phyloP scores from a whole-genome alignment of 2,797 vertebrate genomes.

The Echeneis naucrates region DNA sequence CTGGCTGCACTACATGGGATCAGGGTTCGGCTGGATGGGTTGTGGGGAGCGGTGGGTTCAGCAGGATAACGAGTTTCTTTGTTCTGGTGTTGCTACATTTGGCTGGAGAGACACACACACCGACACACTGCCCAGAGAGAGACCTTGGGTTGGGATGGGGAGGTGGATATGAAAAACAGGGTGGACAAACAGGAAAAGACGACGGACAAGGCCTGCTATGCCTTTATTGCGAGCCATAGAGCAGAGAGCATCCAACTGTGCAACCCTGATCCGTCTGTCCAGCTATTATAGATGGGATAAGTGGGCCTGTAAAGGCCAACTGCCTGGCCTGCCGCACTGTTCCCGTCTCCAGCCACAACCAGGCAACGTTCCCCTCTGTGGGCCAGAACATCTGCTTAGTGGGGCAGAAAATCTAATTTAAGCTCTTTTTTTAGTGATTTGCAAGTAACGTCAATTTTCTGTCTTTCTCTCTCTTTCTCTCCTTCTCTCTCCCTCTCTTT shows the following conservation, averaged over 20 bases:
- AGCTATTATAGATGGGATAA: conserved; percentile 66
- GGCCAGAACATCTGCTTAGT: conserved; percentile 47
- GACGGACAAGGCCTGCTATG: conserved; percentile 29
- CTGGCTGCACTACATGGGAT: not conserved
- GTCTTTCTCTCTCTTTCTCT: conserved; percentile 20
- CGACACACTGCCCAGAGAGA: conserved; percentile 30
- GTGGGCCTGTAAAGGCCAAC: conserved; percentile 63
- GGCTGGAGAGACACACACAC: conserved; percentile 32
- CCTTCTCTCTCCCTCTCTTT: conserved; percentile 2
- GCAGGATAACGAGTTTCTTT: conserved; percentile 56
- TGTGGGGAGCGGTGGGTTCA: conserved; percentile 7
- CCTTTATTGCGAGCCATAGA: conserved; percentile 34
- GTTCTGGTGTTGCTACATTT: conserved; percentile 51
- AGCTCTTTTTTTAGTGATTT: conserved; percentile 38
- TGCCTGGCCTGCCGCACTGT: conserved; percentile 46
- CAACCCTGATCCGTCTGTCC: conserved; percentile 49
- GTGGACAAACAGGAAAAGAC: conserved; percentile 23
- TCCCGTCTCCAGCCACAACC: conserved; percentile 36
- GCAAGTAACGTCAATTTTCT: conserved; percentile 38
- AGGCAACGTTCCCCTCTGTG: conserved; percentile 23
- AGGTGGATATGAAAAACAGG: conserved; percentile 36
- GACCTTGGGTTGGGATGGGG: conserved; percentile 17
- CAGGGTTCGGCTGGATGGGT: conserved; percentile 28
- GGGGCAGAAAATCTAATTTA: conserved; percentile 56
- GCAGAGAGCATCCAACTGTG: conserved; percentile 61